These are phyloP conservation scores for Chaetoderma sp. DNA, from an alignment of 2,888 invertebrate species.

Conservation along the genomic window DNA sequence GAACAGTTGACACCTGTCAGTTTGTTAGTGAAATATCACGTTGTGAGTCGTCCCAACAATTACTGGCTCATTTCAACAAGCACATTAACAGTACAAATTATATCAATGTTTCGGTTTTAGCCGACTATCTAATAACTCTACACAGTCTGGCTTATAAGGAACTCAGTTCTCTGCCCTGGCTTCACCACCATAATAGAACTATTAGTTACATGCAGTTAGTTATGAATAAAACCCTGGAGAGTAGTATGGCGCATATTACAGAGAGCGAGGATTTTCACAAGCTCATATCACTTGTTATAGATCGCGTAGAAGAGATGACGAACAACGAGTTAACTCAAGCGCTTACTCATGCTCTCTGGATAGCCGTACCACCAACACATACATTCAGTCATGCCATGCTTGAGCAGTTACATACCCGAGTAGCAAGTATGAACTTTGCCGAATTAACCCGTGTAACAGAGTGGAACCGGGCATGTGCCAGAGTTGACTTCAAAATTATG, in stretches of 20 bases:
- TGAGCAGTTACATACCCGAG: conserved; percentile 4
- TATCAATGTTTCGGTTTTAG: background rate
- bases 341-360: conserved; percentile 10
- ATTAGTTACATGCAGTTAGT: conserved; percentile 32
- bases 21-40: no score
- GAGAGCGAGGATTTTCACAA: conserved; percentile 9
- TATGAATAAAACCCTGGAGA: conserved; percentile 24
- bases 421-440: conserved; percentile 2
- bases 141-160: conserved; percentile 18
- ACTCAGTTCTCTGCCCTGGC: conserved; percentile 24
- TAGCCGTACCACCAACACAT: conserved; percentile 9
- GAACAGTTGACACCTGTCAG: no score
- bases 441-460: conserved; percentile 8
- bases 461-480: conserved; percentile 1
- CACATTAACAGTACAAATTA: no score
- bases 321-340: conserved; percentile 14
- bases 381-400: conserved; percentile 13
- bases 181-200: conserved; percentile 23
- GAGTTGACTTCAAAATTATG: conserved; percentile 5
- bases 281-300: conserved; percentile 8
- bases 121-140: background rate
- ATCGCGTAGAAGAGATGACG: conserved; percentile 17
- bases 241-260: conserved; percentile 11
- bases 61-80: no score
- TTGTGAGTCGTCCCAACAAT: no score